Base-by-base conservation (phyloP, 2,113 vertebrate genomes). In the Thunnus thynnus region DNA sequence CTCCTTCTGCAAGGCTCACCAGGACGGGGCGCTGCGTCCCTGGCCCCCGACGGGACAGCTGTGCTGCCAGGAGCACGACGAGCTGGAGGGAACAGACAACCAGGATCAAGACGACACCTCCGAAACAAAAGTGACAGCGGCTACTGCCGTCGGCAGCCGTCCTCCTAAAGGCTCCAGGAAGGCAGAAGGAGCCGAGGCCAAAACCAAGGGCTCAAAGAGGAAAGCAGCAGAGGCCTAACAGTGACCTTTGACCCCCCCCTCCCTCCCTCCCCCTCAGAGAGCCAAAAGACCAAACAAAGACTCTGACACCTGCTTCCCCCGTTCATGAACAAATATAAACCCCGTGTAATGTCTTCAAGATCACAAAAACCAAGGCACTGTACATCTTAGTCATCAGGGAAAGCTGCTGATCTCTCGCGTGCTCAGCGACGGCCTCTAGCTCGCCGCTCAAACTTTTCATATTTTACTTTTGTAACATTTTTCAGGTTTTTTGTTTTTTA, bases 1-100 rank as follows among this genome's bases (percentile, higher is more conserved):
- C 87, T 99, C 98, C 13, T 98, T 99, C 91, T 99, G 98, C 94
- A 98, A 97, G 94, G 95, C 95, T 12, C 98, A 99, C 91, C 94
- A 97, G 72, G 96, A 97, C 0, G 96, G 96, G 87, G 94, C 93
- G 22, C 94, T 96, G 87, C 95, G 95, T 47, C 91, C 88, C 51
- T 93, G 94, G 70, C 93, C 88, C 0, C 70, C 90, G 83, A 95
- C 95, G 0, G 97, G 96, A 84, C 96, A 95, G 80, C 86, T 96
- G 58, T 97, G 96, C 95, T 99, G 98, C 88, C 92, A 91, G 22
- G 98, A 99, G 90, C 98, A 99, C 0, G 96, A 97, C 12, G 96
- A 96, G 88, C 87, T 82, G 12, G 96, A 97, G 72, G 83, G 85
- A 3, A 27, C 81, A 0, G 50, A 36, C 64, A 1, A 0, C 71